These are phyloP conservation scores for Hydrochoerus hydrochaeris DNA, from an alignment of 2,113 vertebrate genomes.

Conservation along the genomic window DNA sequence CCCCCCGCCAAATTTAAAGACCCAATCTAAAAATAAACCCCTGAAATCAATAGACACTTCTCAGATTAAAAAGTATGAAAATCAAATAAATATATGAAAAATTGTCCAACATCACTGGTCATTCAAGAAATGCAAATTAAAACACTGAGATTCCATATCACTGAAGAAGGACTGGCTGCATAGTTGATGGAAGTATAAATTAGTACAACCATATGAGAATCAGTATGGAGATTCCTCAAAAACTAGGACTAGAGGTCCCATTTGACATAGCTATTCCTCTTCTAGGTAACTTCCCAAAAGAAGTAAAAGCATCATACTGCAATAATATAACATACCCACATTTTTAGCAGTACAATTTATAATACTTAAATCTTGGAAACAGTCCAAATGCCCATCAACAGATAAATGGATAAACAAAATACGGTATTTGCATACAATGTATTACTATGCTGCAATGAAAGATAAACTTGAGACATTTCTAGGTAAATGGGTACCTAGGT, in stretches of 20 bases:
- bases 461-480: not conserved
- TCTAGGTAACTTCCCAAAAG: not conserved
- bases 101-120: not conserved
- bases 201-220: not conserved
- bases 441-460: not conserved
- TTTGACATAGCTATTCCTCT: not conserved
- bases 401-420: not conserved
- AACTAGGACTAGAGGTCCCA: not conserved
- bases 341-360: not conserved
- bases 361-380: not conserved
- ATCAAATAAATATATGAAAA: not conserved
- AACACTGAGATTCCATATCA: not conserved
- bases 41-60: not conserved
- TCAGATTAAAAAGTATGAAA: not conserved
- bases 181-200: not conserved
- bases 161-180: not conserved
- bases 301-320: not conserved
- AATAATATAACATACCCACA: not conserved
- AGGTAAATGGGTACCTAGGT: not conserved
- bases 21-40: not conserved
- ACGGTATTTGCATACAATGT: not conserved
- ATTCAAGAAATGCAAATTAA: not conserved
- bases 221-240: not conserved
- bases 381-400: not conserved
- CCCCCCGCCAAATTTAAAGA: not conserved